Evolutionary conservation across 2,113 vertebrate species (phyloP).

Genomic region (Limanda limanda): DNA sequence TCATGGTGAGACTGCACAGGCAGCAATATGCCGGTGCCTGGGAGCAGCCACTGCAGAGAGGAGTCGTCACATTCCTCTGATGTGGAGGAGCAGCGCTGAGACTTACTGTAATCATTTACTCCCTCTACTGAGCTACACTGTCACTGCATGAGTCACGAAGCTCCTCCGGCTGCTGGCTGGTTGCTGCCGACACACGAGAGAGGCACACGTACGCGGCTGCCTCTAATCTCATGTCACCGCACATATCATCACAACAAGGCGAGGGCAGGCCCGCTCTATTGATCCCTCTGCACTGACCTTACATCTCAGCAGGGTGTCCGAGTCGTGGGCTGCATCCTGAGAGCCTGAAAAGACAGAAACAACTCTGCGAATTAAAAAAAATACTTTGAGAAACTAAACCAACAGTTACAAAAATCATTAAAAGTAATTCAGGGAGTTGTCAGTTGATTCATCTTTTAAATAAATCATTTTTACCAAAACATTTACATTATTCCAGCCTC

Average conservation of each 20-base stretch:
- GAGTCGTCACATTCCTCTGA: constrained; percentile 47
- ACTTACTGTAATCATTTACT: constrained; percentile 66
- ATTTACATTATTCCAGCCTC: too few relatives aligned
- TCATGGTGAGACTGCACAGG: constrained; percentile 61
- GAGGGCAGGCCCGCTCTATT: constrained; percentile 48
- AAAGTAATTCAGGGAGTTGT: too few relatives aligned
- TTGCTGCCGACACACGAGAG: not conserved
- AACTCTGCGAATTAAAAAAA: not conserved
- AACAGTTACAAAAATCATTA: not conserved
- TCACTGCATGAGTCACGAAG: constrained; percentile 62
- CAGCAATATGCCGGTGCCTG: constrained; percentile 56
- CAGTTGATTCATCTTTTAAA: too few relatives aligned
- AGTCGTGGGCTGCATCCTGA: constrained; percentile 93
- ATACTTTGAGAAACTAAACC: not conserved
- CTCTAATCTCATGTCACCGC: constrained; percentile 61
- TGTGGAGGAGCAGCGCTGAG: constrained; percentile 37
- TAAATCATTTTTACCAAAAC: too few relatives aligned
- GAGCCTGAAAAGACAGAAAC: constrained; percentile 83
- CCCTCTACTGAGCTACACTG: constrained; percentile 70
- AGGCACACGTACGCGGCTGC: constrained; percentile 4
- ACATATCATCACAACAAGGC: constrained; percentile 43
- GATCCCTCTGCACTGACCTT: constrained; percentile 84
- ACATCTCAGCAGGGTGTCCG: constrained; percentile 85
- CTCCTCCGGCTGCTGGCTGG: constrained; percentile 26
- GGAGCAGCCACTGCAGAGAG: constrained; percentile 65